Conservation (phyloP, 2,113 vertebrate genomes). For the Odobenus rosmarus region DNA sequence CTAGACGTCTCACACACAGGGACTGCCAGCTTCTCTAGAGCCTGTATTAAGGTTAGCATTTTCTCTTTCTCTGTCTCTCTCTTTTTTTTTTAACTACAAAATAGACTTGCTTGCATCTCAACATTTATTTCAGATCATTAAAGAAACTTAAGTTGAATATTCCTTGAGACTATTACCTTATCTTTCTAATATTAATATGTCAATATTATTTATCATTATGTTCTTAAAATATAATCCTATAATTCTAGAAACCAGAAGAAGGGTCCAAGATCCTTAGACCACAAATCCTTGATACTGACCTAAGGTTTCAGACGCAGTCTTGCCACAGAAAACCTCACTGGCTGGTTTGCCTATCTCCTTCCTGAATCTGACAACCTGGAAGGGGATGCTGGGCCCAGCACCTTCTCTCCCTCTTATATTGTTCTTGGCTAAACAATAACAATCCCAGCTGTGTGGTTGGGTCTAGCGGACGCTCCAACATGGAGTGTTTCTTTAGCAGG, state of each 20-base stretch:
- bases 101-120: neutral
- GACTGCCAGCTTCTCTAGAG: neutral
- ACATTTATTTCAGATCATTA: neutral
- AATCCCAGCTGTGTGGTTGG: neutral
- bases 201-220: neutral
- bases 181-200: neutral
- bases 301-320: neutral
- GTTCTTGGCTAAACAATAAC: constrained; percentile 17
- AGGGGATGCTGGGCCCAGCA: too few species aligned
- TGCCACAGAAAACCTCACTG: neutral
- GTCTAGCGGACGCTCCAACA: neutral
- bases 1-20: neutral
- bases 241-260: neutral
- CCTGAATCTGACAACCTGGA: neutral
- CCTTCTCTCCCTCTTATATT: neutral
- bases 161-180: neutral
- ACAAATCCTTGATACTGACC: neutral
- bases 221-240: neutral
- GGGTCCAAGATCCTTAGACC: neutral
- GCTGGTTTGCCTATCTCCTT: neutral
- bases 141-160: neutral
- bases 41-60: neutral
- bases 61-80: neutral
- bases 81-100: neutral
- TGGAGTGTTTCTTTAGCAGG: neutral